Conservation (phyloP, 2,888 invertebrate species). For the Bombylius major region DNA sequence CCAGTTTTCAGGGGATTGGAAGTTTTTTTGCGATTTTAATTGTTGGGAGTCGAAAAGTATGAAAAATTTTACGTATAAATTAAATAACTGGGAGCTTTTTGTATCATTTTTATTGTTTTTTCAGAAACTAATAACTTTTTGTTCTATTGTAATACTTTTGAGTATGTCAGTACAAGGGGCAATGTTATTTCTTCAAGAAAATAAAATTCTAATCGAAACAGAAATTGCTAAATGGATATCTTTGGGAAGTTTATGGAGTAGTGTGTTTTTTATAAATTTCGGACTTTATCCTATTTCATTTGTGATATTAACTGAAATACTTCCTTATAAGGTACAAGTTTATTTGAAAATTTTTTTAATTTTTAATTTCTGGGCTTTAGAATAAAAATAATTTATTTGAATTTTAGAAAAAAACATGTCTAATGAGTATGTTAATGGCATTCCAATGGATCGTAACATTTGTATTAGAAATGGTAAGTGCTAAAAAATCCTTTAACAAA, state of each 20-base stretch:
- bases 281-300: constrained; percentile 27
- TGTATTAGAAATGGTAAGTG: constrained; percentile 12
- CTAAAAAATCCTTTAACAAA: not conserved
- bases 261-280: constrained; percentile 23
- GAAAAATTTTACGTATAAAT: not conserved
- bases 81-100: not conserved
- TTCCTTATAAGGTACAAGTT: constrained; percentile 23
- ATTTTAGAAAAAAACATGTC: constrained; percentile 8
- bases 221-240: constrained; percentile 17
- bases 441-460: constrained; percentile 12
- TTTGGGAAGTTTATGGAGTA: constrained; percentile 18
- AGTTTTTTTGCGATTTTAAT: constrained; percentile 19
- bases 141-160: constrained; percentile 4
- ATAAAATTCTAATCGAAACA: not conserved
- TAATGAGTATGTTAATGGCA: constrained; percentile 4
- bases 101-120: not conserved
- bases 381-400: not conserved
- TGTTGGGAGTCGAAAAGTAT: constrained; percentile 25
- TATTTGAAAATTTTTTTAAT: not conserved
- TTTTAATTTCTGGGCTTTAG: too few relatives aligned
- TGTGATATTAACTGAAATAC: constrained; percentile 24
- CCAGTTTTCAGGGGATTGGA: constrained; percentile 22
- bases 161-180: constrained; percentile 3
- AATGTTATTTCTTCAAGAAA: not conserved
- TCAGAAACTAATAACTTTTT: not conserved